Percentiles rank a stretch among this genome's conserved stretches.
These are phyloP conservation scores for Volucella bombylans DNA, from an alignment of 2,888 invertebrate genomes.

Conservation along the genomic window DNA sequence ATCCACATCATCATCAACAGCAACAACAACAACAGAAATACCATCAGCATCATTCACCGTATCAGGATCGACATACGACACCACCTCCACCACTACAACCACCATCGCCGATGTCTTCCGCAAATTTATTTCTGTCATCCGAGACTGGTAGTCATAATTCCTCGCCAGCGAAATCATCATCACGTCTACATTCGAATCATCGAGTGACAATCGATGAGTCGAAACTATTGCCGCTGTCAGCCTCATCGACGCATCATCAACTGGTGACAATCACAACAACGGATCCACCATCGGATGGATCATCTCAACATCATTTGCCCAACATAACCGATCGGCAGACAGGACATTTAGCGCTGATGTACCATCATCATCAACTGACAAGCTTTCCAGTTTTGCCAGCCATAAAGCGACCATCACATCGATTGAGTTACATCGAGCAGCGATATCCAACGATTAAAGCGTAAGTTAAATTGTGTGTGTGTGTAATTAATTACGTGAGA, in stretches of 20 bases:
- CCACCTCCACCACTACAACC: constrained; percentile 82
- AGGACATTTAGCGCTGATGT: constrained; percentile 81
- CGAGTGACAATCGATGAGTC: constrained; percentile 82
- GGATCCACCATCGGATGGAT: constrained; percentile 78
- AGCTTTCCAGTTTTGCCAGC: constrained; percentile 82
- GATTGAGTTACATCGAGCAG: constrained; percentile 79
- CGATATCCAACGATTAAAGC: constrained; percentile 81
- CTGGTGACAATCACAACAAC: constrained; percentile 73
- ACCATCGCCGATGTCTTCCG: constrained; percentile 89
- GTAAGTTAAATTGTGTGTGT: constrained; percentile 78
- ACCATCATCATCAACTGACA: constrained; percentile 82
- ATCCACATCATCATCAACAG: constrained; percentile 74
- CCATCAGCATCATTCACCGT: constrained; percentile 81
- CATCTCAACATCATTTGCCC: constrained; percentile 77
- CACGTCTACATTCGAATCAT: constrained; percentile 80
- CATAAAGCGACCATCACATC: constrained; percentile 80
- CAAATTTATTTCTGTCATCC: constrained; percentile 89
- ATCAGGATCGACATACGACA: constrained; percentile 73
- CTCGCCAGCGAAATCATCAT: constrained; percentile 83
- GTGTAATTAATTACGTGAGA: background rate
- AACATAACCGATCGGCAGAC: constrained; percentile 77
- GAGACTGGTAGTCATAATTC: constrained; percentile 88
- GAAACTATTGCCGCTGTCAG: constrained; percentile 78
- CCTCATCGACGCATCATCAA: constrained; percentile 79
- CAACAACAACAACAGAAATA: constrained; percentile 76